Percentiles rank a stretch among this genome's conserved stretches.
phyloP scores from a whole-genome alignment of 2,113 vertebrate species.

The Hymenochirus boettgeri region DNA sequence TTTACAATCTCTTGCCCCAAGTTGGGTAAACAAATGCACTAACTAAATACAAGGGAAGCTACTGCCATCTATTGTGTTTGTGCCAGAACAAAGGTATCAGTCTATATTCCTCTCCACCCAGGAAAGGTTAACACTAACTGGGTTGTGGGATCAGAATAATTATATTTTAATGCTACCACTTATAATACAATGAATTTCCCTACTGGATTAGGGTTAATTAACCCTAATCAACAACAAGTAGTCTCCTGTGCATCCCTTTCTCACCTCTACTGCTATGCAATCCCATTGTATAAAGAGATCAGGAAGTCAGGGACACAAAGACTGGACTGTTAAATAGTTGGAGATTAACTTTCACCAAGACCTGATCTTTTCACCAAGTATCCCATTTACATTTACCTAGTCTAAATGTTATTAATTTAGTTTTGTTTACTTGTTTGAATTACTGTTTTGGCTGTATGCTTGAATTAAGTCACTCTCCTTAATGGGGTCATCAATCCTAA shows the following conservation, averaged over 20 bases:
- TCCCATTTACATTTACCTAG: background rate
- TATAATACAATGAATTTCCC: background rate
- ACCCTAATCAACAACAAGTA: too few relatives aligned
- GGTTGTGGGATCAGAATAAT: background rate
- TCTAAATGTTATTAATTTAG: background rate
- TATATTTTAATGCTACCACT: background rate
- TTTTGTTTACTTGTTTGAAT: background rate
- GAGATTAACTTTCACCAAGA: background rate
- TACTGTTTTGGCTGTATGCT: background rate
- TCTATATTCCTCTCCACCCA: background rate
- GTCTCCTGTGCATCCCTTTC: conserved; percentile 1
- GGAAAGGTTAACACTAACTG: background rate
- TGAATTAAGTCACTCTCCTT: background rate
- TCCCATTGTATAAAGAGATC: conserved; percentile 26
- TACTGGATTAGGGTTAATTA: background rate
- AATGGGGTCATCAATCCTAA: background rate
- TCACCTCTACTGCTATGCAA: conserved; percentile 36
- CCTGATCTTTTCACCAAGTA: conserved; percentile 20
- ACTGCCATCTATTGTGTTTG: background rate
- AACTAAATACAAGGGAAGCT: background rate
- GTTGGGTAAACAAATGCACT: conserved; percentile 13
- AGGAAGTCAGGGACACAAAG: conserved; percentile 21
- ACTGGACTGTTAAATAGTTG: conserved; percentile 28
- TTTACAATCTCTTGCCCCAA: background rate
- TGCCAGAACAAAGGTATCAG: background rate